These are phyloP conservation scores for Lethrus apterus DNA, from an alignment of 1,140 invertebrate genomes.

Conservation along the genomic window DNA sequence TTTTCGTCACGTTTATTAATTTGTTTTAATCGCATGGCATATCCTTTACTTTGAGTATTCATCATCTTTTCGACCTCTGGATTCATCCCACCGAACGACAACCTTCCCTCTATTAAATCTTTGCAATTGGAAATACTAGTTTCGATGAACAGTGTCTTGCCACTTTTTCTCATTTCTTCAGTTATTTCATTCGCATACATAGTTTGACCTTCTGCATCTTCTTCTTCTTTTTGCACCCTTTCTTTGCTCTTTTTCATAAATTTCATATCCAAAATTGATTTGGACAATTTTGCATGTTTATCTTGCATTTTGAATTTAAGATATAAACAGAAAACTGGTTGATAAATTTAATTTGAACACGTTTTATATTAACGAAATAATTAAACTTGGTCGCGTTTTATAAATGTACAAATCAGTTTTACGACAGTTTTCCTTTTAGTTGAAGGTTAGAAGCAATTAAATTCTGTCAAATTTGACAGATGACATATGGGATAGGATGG, in stretches of 20 bases:
- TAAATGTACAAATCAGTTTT: too few species aligned
- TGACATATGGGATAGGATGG: too few species aligned
- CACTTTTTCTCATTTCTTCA: slow-evolving; percentile 51
- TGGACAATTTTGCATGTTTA: slow-evolving; percentile 47
- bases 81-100: slow-evolving; percentile 85
- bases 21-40: slow-evolving; percentile 41
- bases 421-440: too few species aligned
- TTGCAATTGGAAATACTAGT: slow-evolving; percentile 69
- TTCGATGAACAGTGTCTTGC: slow-evolving; percentile 61
- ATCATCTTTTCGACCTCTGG: slow-evolving; percentile 75
- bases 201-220: slow-evolving; percentile 61
- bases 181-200: slow-evolving; percentile 43
- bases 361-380: too few species aligned
- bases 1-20: slow-evolving; percentile 46
- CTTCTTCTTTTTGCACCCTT: slow-evolving; percentile 65
- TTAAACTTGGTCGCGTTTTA: too few species aligned
- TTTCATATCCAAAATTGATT: slow-evolving; percentile 69
- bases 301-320: slow-evolving; percentile 24
- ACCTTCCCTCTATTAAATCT: slow-evolving; percentile 66
- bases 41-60: slow-evolving; percentile 42
- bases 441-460: too few species aligned
- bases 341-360: too few species aligned
- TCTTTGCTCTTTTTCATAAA: slow-evolving; percentile 89
- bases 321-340: too few species aligned
- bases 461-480: too few species aligned